A percentile compares a stretch with the other conserved stretches of the same genome.
phyloP scores from a whole-genome alignment of 2,113 vertebrate species.

The Melospiza melodia region DNA sequence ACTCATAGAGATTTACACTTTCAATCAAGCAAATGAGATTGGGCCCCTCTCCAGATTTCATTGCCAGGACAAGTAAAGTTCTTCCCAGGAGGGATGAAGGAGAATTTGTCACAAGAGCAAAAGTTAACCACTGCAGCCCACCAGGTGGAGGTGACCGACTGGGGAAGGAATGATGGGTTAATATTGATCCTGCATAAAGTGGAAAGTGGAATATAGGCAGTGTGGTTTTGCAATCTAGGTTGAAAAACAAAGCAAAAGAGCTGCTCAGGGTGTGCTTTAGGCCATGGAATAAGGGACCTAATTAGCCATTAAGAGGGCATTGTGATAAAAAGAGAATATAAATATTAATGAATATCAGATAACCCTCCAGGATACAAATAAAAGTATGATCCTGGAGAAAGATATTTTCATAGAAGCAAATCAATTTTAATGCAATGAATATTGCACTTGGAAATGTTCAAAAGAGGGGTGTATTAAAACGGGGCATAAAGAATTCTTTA shows the following conservation, averaged over 20 bases:
- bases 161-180: neutral
- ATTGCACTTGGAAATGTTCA: neutral
- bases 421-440: neutral
- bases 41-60: slow-evolving; percentile 4
- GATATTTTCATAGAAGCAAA: neutral
- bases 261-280: neutral
- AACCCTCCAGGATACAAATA: neutral
- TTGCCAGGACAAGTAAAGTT: neutral
- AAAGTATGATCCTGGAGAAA: neutral
- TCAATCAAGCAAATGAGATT: slow-evolving; percentile 39
- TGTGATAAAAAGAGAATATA: neutral
- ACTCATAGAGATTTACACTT: slow-evolving; percentile 25
- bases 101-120: neutral
- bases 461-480: neutral
- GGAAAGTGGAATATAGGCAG: neutral
- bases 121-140: neutral
- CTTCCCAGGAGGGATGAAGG: neutral
- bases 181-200: neutral
- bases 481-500: neutral
- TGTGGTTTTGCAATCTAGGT: neutral
- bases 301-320: neutral
- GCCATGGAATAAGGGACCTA: neutral
- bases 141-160: neutral
- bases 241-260: neutral
- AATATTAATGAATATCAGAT: neutral